Evolutionary conservation across 2,888 invertebrate genomes (phyloP), one percentile per base, ranked within the genome.

Genomic region (Odontocolon sp.): DNA sequence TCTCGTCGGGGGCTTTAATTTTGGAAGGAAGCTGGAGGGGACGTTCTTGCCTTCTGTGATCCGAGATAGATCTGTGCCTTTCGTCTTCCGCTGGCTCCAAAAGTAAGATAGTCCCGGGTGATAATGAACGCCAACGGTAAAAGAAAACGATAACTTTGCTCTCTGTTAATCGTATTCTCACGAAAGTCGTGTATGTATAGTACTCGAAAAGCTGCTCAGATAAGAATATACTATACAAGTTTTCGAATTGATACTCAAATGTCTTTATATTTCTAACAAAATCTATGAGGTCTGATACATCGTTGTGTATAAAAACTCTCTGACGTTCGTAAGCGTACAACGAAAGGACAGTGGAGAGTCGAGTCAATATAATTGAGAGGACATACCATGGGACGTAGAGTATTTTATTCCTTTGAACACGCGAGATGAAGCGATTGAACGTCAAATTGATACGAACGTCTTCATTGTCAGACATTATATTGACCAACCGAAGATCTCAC

Each of bases 181-280:
- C 38, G 23, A 56, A 52, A 68, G 33, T 42, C 9, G 45, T 14
- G 21, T 45, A 14, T 28, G 9, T 28, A 21, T 18, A 54, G 56
- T 56, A 63, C 64, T 50, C 6, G 57, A 52, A 50, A 52, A 64
- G 69, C 74, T 63, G 40, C 52, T 40, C 26, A 8, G 70, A 76
- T 56, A 74, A 74, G 38, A 2, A 54, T 26, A 21, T 16, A 56
- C 31, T 54, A 14, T 40, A 23, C 21, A 18, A 52, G 42, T 54
- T 40, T 31, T 64, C 64, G 45, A 36, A 69, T 70, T 47, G 71
- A 77, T 74, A 72, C 56, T 47, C 38, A 56, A 78, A 80, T 76
- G 78, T 75, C 79, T 82, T 80, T 63, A 77, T 82, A 80, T 31
- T 31, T 23, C 61, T 11, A 21, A 38, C 18, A 59, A 52, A 31